Conservation (phyloP, 2,797 vertebrate species). For the Microchirus variegatus region DNA sequence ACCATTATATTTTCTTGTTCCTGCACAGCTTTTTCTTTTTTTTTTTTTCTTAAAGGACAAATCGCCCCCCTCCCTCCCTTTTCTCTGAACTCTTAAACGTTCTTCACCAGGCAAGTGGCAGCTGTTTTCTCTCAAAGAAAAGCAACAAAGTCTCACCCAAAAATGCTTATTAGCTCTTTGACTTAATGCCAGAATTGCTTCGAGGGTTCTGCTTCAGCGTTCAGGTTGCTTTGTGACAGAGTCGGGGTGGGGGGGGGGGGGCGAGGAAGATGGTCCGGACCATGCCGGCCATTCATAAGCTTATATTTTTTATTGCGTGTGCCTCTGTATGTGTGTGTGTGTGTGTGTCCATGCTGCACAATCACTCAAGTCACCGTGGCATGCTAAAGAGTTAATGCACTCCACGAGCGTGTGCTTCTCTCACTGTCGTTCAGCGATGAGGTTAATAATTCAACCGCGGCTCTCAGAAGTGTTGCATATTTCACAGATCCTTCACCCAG, state of each 20-base stretch:
- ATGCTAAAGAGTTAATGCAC: conserved; percentile 61
- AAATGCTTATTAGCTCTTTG: conserved; percentile 84
- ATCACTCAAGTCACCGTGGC: conserved; percentile 47
- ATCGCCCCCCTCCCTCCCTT: conserved; percentile 14
- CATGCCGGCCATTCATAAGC: conserved; percentile 50
- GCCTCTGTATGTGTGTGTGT: conserved; percentile 7
- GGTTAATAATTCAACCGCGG: conserved; percentile 68
- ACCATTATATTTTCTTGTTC: conserved; percentile 1
- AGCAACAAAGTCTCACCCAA: conserved; percentile 82
- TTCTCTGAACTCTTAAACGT: background rate
- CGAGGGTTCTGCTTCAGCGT: conserved; percentile 76
- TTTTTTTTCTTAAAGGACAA: conserved; percentile 26
- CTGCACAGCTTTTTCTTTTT: background rate
- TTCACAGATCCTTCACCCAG: conserved; percentile 55
- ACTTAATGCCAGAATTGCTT: conserved; percentile 84
- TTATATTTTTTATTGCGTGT: conserved; percentile 39
- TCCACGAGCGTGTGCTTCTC: conserved; percentile 39
- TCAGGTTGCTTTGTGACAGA: conserved; percentile 50
- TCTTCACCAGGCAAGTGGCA: conserved; percentile 68
- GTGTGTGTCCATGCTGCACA: conserved; percentile 18
- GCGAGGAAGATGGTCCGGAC: conserved; percentile 43
- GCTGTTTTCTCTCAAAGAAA: conserved; percentile 84
- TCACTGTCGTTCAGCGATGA: conserved; percentile 29
- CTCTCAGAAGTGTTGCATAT: conserved; percentile 68
- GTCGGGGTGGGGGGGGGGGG: conserved; percentile 18